Evolutionary conservation across 2,797 vertebrate genomes (phyloP), one percentile per base, ranked within the genome.

Genomic region (Onychomys torridus): DNA sequence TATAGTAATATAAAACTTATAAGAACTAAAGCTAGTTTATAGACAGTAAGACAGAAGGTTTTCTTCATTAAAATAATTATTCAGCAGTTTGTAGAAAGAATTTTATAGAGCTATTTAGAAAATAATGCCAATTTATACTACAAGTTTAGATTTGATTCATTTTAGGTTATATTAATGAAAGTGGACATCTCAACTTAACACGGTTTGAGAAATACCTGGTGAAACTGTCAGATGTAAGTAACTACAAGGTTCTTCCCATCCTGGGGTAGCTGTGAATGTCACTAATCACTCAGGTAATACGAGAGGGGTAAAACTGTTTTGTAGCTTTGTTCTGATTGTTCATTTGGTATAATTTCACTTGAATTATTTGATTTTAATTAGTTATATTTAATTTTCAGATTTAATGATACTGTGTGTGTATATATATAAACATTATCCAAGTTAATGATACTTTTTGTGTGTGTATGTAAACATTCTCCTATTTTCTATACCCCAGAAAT

Each of bases 131-230:
- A 3, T 40, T 95, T 97, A 91, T 88, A 97, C 90, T 46, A 49
- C 32, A 52, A 87, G 34, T 16, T 85, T 95, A 71, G 23, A 97
- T 98, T 97, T 93, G 95, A 75, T 98, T 59, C 25, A 46, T 73
- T 96, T 97, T 97, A 99, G 99, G 99, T 97, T 99, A 99, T 98
- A 99, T 99, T 98, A 99, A 99, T 98, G 99, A 99, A 98, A 99
- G 98, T 0, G 99, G 99, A 0, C 98, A 99, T 98, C 99, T 99
- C 95, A 99, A 99, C 98, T 99, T 99, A 97, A 98, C 97, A 92
- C 99, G 99, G 98, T 99, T 99, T 98, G 99, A 99, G 98, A 99
- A 99, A 96, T 99, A 99, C 98, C 98, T 99, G 97, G 98, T 99
- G 96, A 99, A 99, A 97, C 98, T 99, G 83, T 99, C 99, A 94